phyloP scores from a whole-genome alignment of 2,113 vertebrate genomes.

The Oreocharis arfaki region DNA sequence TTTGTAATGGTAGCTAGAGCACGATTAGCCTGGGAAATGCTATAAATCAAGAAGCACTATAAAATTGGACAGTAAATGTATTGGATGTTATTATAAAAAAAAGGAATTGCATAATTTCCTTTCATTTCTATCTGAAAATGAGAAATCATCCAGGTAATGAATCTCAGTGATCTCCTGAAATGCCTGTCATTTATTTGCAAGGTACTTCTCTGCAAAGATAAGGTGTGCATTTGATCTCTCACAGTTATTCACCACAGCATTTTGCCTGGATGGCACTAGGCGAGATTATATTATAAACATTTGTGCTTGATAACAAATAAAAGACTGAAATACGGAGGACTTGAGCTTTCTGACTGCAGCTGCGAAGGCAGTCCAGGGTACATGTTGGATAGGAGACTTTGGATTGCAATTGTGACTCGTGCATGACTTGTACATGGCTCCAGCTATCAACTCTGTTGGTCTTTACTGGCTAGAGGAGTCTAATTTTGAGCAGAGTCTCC shows the following conservation, averaged over 20 bases:
- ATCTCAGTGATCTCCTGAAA: conserved; percentile 61
- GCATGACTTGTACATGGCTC: not conserved
- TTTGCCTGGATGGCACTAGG: conserved; percentile 21
- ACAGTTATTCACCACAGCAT: not conserved
- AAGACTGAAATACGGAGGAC: not conserved
- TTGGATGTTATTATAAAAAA: conserved; percentile 62
- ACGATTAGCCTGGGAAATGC: conserved; percentile 27
- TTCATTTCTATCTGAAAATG: conserved; percentile 73
- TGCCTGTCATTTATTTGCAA: conserved; percentile 48
- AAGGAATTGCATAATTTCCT: conserved; percentile 70
- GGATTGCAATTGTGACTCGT: not conserved
- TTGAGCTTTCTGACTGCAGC: not conserved
- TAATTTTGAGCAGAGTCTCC: not conserved
- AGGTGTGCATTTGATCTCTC: not conserved
- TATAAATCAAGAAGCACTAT: conserved; percentile 63
- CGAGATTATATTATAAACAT: not conserved
- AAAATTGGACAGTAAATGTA: conserved; percentile 62
- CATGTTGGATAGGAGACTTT: not conserved
- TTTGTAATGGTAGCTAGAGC: not conserved
- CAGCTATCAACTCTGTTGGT: not conserved
- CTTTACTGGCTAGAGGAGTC: not conserved
- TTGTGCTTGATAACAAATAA: not conserved
- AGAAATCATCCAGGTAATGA: conserved; percentile 66
- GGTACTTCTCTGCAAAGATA: conserved; percentile 48
- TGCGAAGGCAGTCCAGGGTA: not conserved